phyloP scores from a whole-genome alignment of 1,140 invertebrate genomes.

The Melipona quadrifasciata region DNA sequence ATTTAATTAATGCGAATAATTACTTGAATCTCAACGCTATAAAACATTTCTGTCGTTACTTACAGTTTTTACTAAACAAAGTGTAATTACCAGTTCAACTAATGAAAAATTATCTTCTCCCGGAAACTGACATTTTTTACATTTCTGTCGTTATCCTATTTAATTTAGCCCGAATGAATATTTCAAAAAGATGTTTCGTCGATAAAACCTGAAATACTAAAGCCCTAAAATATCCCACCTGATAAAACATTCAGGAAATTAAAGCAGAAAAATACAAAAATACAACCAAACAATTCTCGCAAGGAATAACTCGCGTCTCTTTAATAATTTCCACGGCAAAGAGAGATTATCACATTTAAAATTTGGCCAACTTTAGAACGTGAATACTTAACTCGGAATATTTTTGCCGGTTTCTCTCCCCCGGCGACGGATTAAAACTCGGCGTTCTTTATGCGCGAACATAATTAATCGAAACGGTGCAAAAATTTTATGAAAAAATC shows the following conservation, averaged over 20 bases:
- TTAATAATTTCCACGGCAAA: background rate
- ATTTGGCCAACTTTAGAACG: background rate
- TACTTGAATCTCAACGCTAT: too few relatives aligned
- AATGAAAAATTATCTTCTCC: too few relatives aligned
- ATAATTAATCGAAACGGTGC: background rate
- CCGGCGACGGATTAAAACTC: background rate
- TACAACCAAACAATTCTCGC: background rate
- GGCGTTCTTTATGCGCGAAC: background rate
- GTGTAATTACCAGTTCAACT: too few relatives aligned
- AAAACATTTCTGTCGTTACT: too few relatives aligned
- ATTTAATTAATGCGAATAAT: too few relatives aligned
- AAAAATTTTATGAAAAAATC: background rate
- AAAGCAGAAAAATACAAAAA: fast-evolving
- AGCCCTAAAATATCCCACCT: too few relatives aligned
- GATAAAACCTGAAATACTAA: too few relatives aligned
- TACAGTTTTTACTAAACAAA: too few relatives aligned
- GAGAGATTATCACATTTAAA: background rate
- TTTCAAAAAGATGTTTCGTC: too few relatives aligned
- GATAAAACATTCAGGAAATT: background rate
- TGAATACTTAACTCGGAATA: background rate
- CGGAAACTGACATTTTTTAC: too few relatives aligned
- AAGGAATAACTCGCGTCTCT: background rate
- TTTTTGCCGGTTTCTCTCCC: background rate
- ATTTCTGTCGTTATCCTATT: too few relatives aligned
- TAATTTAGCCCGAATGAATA: too few relatives aligned